phyloP scores from a whole-genome alignment of 2,888 invertebrate genomes.

The Chironomus riparius region DNA sequence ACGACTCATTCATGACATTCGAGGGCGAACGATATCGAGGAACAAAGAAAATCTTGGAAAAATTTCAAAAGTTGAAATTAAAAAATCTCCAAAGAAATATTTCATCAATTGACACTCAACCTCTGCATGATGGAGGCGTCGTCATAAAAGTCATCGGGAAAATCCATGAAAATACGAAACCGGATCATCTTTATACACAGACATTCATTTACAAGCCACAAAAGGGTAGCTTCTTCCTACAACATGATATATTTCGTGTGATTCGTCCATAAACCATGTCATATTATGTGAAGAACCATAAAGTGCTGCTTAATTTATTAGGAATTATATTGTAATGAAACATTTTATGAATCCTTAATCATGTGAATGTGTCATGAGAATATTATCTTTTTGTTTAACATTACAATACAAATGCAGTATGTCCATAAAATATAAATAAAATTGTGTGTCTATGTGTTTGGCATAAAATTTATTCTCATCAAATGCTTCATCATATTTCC shows the following conservation, averaged over 20 bases:
- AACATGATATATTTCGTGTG: conserved; percentile 11
- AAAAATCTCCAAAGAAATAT: not conserved
- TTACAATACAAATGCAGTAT: too few relatives aligned
- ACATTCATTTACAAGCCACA: conserved; percentile 3
- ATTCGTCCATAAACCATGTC: not conserved
- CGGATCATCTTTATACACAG: not conserved
- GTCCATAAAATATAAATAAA: too few relatives aligned
- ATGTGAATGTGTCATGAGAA: not conserved
- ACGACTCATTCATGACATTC: not conserved
- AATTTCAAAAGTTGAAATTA: not conserved
- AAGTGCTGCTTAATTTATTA: not conserved
- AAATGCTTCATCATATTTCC: not conserved
- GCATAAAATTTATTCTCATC: not conserved
- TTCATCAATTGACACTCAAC: not conserved
- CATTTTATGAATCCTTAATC: conserved; percentile 8
- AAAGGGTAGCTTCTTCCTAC: conserved; percentile 1
- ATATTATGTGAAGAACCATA: conserved; percentile 3
- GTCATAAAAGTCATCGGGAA: conserved; percentile 1
- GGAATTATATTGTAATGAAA: not conserved
- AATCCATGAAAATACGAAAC: not conserved
- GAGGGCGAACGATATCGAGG: too few relatives aligned
- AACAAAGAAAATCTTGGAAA: not conserved
- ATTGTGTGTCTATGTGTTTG: not conserved
- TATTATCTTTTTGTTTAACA: not conserved
- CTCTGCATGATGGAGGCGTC: not conserved